These are phyloP conservation scores for Spheniscus humboldti DNA, from an alignment of 2,797 vertebrate genomes.

Conservation along the genomic window DNA sequence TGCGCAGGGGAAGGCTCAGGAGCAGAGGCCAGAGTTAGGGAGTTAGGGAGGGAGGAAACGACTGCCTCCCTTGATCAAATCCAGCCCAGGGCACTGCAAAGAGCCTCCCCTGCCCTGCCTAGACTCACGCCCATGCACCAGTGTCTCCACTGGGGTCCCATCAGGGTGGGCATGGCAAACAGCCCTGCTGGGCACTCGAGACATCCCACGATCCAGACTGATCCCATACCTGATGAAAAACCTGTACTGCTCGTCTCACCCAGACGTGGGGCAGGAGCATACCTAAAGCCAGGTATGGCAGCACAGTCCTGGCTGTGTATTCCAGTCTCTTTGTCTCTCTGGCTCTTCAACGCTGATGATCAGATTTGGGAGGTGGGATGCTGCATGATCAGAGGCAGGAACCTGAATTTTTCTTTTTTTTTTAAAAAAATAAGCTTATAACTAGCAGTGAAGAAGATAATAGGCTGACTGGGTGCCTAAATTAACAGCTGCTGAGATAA, in stretches of 20 bases:
- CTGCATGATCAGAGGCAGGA: background rate
- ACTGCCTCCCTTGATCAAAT: background rate
- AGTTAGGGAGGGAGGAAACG: background rate
- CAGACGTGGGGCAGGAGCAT: background rate
- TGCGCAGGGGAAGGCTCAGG: background rate
- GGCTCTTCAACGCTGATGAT: background rate
- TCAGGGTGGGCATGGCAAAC: background rate
- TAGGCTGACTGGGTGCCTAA: background rate
- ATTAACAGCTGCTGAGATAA: background rate
- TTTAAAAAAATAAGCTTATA: background rate
- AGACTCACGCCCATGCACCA: background rate
- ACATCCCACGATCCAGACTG: background rate
- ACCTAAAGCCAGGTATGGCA: background rate
- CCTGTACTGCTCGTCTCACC: background rate
- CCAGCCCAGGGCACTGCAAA: background rate
- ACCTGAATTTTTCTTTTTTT: background rate
- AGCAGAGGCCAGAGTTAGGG: background rate
- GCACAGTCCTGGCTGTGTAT: background rate
- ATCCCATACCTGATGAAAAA: background rate
- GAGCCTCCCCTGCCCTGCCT: background rate
- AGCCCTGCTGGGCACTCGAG: background rate
- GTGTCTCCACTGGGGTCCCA: fast-evolving
- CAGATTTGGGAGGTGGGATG: background rate
- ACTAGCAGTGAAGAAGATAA: background rate
- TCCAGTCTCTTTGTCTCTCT: background rate